phyloP scores from a whole-genome alignment of 2,888 invertebrate genomes.

The Rhodophaea formosa region DNA sequence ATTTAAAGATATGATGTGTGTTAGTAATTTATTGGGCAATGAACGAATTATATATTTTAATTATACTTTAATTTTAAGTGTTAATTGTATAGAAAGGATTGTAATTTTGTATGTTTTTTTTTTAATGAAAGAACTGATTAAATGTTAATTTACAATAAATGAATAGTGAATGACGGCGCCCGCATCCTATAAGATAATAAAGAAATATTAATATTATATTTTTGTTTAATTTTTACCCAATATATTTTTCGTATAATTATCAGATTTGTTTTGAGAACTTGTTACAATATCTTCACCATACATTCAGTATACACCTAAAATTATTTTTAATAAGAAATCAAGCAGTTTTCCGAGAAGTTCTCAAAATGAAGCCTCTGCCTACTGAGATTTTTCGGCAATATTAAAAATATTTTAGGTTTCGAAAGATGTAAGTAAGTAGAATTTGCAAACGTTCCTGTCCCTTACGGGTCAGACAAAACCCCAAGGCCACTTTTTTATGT shows the following conservation, averaged over 20 bases:
- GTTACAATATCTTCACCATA: too few species aligned
- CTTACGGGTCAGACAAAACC: too few species aligned
- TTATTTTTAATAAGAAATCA: too few species aligned
- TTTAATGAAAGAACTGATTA: constrained; percentile 55
- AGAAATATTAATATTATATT: not conserved
- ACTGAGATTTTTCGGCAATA: too few species aligned
- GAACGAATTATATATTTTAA: constrained; percentile 28
- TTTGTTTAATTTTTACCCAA: not conserved
- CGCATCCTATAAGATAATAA: not conserved
- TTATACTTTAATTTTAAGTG: constrained; percentile 26
- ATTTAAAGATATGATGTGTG: constrained; percentile 35
- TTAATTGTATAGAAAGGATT: constrained; percentile 25
- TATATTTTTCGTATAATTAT: not conserved
- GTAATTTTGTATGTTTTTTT: constrained; percentile 29
- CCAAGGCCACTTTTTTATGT: too few species aligned
- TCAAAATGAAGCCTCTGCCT: too few species aligned
- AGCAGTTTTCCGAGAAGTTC: too few species aligned
- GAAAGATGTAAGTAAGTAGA: too few species aligned
- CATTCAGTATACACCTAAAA: too few species aligned
- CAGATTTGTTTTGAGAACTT: not conserved
- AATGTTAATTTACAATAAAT: constrained; percentile 27
- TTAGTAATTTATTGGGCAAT: constrained; percentile 47
- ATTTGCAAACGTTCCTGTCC: too few species aligned
- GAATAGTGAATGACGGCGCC: constrained; percentile 10
- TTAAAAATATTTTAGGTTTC: too few species aligned